These are phyloP conservation scores for Anagrus nilaparvatae DNA, from an alignment of 1,140 invertebrate species.

Conservation along the genomic window DNA sequence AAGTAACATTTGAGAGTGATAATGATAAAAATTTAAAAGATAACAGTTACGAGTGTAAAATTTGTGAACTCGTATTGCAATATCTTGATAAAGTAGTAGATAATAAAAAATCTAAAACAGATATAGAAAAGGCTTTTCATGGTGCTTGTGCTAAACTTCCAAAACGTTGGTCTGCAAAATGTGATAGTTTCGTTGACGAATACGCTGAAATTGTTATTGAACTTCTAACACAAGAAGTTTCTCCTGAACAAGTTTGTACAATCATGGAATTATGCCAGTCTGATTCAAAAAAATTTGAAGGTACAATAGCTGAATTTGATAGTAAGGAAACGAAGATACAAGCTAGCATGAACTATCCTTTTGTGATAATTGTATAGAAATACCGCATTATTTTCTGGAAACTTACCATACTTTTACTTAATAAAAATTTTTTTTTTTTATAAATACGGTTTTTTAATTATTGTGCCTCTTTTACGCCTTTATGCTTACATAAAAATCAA, in stretches of 20 bases:
- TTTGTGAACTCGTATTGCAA: constrained; percentile 65
- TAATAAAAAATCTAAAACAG: constrained; percentile 57
- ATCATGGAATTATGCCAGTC: constrained; percentile 54
- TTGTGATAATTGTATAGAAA: constrained; percentile 14
- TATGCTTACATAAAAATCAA: no score
- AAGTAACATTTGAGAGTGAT: no score
- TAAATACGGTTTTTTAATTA: constrained; percentile 14
- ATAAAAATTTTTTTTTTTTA: constrained; percentile 15
- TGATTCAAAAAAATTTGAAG: no score
- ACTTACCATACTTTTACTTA: constrained; percentile 11
- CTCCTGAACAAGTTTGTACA: constrained; percentile 63
- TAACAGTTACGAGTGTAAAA: constrained; percentile 41
- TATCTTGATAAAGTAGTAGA: constrained; percentile 56
- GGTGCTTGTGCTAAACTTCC: constrained; percentile 66
- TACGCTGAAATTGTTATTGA: constrained; percentile 69
- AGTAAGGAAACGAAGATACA: constrained; percentile 11
- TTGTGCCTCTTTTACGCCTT: not conserved
- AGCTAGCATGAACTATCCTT: constrained; percentile 12
- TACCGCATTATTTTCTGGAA: constrained; percentile 5
- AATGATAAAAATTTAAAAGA: no score
- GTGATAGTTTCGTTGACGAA: constrained; percentile 66
- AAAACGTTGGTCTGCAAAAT: constrained; percentile 50
- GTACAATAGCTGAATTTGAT: not conserved
- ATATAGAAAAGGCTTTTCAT: constrained; percentile 63
- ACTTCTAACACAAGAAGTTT: constrained; percentile 57